phyloP scores from a whole-genome alignment of 2,797 vertebrate genomes.

The Sphenodon punctatus region DNA sequence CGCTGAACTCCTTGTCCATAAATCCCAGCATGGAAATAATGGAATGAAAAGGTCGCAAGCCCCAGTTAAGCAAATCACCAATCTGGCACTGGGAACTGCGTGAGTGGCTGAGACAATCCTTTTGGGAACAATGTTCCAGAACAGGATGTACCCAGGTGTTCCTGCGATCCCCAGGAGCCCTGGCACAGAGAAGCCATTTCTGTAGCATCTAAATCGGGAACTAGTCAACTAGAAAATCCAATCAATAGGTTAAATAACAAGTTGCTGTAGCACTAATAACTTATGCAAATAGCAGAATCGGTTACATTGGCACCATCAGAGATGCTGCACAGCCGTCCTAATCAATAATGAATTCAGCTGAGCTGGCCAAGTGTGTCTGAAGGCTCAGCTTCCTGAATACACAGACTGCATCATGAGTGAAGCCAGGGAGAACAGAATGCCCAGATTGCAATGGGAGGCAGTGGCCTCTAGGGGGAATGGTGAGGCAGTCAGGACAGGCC shows the following conservation, averaged over 20 bases:
- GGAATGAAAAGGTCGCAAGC: accelerated
- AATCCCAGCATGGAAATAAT: no score
- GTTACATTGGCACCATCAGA: background rate
- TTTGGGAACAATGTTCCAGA: background rate
- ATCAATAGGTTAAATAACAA: background rate
- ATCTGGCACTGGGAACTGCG: background rate
- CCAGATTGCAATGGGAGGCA: no score
- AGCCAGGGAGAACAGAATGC: no score
- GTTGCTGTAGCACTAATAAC: background rate
- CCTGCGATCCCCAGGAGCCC: background rate
- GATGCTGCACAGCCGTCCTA: accelerated
- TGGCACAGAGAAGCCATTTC: background rate
- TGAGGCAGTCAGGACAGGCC: no score
- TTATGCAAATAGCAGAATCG: accelerated
- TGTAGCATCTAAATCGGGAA: accelerated
- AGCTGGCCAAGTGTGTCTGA: background rate
- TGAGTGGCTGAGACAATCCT: background rate
- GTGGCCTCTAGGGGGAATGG: no score
- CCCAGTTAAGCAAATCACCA: background rate
- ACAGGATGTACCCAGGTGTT: background rate
- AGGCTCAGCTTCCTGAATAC: background rate
- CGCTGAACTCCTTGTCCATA: background rate
- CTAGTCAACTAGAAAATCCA: background rate
- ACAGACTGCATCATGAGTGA: background rate
- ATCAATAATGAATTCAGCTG: background rate